Base-by-base conservation (phyloP, 2,797 vertebrate genomes). In the Decapterus maruadsi region DNA sequence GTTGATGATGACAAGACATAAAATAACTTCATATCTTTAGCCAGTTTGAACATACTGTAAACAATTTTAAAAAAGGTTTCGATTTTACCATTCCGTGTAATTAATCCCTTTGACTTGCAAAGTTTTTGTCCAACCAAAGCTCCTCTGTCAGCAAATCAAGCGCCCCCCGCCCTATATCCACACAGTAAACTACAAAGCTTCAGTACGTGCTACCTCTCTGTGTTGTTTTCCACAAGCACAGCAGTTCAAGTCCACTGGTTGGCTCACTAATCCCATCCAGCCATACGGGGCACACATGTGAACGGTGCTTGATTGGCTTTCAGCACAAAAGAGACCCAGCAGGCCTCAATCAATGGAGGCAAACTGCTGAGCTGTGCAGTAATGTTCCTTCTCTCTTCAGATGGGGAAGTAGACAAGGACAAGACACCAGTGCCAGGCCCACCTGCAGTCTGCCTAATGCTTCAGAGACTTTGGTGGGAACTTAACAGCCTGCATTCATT, bases 311-410 rank as follows among this genome's bases (percentile, higher is more conserved):
- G 68, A 91, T 88, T 87, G 84, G 79, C 82, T 88, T 88, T 83
- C 46, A 65, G 79, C 80, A 91, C 85, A 91, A 90, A 89, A 84
- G 78, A 70, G 72, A 59, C 78, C 58, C 84, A 79, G 84, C 85
- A 85, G 84, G 80, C 76, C 68, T 77, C 83, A 78, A 79, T 90
- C 87, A 86, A 88, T 90, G 85, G 75, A 64, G 29, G 70, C 77
- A 84, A 70, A 88, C 85, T 91, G 89, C 89, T 92, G 90, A 90
- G 81, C 69, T 75, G 81, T 82, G 87, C 86, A 86, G 85, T 77
- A 80, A 87, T 81, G 78, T 53, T 53, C 53, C 67, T 66, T 19
- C 74, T 72, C 65, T 72, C 54, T 22, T 67, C 84, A 72, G 75
- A 83, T 58, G 78, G 77, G 48, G 60, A 74, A 86, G 83, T 80